These are phyloP conservation scores for Drosophila kanekoi DNA, from an alignment of 2,888 invertebrate species.

Conservation along the genomic window DNA sequence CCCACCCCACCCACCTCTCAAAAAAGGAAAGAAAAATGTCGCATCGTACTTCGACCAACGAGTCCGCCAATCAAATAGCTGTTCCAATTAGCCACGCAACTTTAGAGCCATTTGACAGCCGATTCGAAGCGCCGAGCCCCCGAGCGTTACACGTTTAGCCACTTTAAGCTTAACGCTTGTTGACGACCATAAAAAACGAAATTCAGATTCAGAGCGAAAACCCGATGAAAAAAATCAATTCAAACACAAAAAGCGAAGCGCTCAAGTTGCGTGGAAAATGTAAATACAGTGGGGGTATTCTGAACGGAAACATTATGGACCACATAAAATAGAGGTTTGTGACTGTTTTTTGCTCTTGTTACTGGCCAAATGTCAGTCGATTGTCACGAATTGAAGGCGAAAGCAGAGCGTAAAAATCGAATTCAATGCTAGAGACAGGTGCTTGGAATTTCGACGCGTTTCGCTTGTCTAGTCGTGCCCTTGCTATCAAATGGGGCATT, in stretches of 20 bases:
- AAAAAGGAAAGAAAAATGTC: not conserved
- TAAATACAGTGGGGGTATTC: slow-evolving; percentile 16
- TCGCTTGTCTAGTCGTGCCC: slow-evolving; percentile 21
- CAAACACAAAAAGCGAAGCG: slow-evolving; percentile 22
- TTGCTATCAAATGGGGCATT: slow-evolving; percentile 14
- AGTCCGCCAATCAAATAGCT: slow-evolving; percentile 19
- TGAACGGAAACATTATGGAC: slow-evolving; percentile 29
- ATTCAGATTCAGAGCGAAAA: slow-evolving; percentile 24
- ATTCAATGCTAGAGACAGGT: slow-evolving; percentile 41
- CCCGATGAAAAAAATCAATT: slow-evolving; percentile 23
- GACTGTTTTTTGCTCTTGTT: slow-evolving; percentile 17
- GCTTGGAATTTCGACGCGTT: slow-evolving; percentile 37
- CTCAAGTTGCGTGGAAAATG: slow-evolving; percentile 22
- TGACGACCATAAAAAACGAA: slow-evolving; percentile 55
- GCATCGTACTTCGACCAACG: slow-evolving; percentile 6
- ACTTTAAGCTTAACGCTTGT: slow-evolving; percentile 62
- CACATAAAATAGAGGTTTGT: slow-evolving; percentile 37
- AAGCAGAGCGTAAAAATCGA: slow-evolving; percentile 25
- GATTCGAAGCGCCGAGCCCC: slow-evolving; percentile 18
- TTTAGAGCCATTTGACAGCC: slow-evolving; percentile 39
- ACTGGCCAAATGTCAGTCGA: slow-evolving; percentile 13
- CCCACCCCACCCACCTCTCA: too few relatives aligned
- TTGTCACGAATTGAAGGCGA: slow-evolving; percentile 33
- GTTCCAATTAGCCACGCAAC: slow-evolving; percentile 56
- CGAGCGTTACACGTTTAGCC: slow-evolving; percentile 56